Percentiles rank a stretch among this genome's conserved stretches.
Evolutionary conservation across 1,140 invertebrate genomes (phyloP).

Genomic region (Berghia stephanieae): DNA sequence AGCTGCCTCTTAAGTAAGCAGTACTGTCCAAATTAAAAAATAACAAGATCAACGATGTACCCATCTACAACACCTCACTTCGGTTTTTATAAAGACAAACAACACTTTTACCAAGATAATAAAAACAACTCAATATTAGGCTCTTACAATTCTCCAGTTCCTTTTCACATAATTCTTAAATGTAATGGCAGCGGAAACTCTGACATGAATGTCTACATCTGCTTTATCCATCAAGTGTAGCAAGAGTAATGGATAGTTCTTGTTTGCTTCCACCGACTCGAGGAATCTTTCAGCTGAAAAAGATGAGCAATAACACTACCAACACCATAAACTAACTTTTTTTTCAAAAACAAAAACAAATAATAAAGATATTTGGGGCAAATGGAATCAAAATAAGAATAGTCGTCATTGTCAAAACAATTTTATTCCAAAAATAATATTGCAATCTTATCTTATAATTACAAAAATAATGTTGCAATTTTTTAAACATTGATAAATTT

Average conservation of each 20-base stretch:
- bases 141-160: conserved; percentile 91
- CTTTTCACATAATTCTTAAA: conserved; percentile 98
- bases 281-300: conserved; percentile 87
- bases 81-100: no score
- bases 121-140: no score
- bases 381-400: background rate
- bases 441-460: no score
- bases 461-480: background rate
- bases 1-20: no score
- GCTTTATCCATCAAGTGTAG: conserved; percentile 84
- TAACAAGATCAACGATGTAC: no score
- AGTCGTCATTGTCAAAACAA: background rate
- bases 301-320: background rate
- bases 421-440: background rate
- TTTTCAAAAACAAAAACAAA: background rate
- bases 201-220: conserved; percentile 79
- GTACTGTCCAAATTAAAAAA: no score
- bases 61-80: no score
- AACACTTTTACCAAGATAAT: no score
- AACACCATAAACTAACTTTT: background rate
- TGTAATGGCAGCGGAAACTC: conserved; percentile 87
- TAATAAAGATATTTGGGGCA: background rate
- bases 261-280: conserved; percentile 87
- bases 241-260: conserved; percentile 89
- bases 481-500: background rate